Evolutionary conservation across 2,888 invertebrate genomes (phyloP).

Genomic region (Diarsia mendica): DNA sequence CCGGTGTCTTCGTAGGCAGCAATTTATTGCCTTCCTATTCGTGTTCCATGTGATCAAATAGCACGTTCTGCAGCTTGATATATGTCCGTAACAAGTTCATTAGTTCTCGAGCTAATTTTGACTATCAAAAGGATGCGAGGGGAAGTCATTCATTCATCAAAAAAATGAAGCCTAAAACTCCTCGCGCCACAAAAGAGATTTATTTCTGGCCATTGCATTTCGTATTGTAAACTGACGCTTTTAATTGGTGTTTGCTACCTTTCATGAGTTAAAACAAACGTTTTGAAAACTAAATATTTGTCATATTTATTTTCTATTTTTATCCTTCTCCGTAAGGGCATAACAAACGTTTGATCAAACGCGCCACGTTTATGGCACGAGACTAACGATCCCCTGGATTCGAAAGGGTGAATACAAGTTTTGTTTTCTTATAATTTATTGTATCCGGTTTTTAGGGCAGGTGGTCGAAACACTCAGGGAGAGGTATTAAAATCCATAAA

Average conservation of each 20-base stretch:
- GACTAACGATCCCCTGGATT: constrained; percentile 72
- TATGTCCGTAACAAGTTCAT: constrained; percentile 80
- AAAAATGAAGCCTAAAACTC: constrained; percentile 52
- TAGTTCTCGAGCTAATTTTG: constrained; percentile 81
- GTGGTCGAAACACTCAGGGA: constrained; percentile 74
- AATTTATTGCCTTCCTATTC: constrained; percentile 81
- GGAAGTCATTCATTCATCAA: constrained; percentile 77
- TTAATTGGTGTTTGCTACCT: constrained; percentile 13
- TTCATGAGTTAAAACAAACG: constrained; percentile 31
- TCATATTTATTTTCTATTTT: constrained; percentile 47
- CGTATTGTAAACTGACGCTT: not conserved
- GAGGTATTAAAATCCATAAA: constrained; percentile 61
- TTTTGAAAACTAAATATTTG: constrained; percentile 45
- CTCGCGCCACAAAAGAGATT: constrained; percentile 2
- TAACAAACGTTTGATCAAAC: constrained; percentile 63
- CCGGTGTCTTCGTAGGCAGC: constrained; percentile 77
- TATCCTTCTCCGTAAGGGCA: constrained; percentile 30
- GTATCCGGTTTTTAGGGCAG: constrained; percentile 87
- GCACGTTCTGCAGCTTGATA: constrained; percentile 73
- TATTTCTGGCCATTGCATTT: constrained; percentile 18
- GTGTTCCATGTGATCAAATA: constrained; percentile 78
- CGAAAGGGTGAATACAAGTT: constrained; percentile 80
- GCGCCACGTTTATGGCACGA: constrained; percentile 74
- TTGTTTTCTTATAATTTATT: constrained; percentile 86
- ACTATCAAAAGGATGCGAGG: constrained; percentile 74